A percentile compares a stretch with the other conserved stretches of the same genome.
These are phyloP conservation scores for Sceliomorpha sp. DNA, from an alignment of 2,888 invertebrate species.

Conservation along the genomic window DNA sequence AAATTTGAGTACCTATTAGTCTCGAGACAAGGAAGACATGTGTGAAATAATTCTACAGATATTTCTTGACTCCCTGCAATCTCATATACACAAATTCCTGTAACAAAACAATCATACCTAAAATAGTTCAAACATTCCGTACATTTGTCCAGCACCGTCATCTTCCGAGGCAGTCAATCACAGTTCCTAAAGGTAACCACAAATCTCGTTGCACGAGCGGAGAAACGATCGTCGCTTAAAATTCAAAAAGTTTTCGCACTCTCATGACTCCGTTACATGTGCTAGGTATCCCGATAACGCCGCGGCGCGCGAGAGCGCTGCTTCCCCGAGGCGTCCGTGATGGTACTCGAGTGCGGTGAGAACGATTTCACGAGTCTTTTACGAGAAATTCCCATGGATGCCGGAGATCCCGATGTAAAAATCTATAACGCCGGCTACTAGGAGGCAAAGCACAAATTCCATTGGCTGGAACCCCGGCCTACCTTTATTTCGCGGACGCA, in stretches of 20 bases:
- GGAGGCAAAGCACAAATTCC: slow-evolving; percentile 70
- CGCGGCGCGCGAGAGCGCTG: slow-evolving; percentile 50
- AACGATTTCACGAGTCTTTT: slow-evolving; percentile 60
- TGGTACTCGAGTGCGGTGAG: slow-evolving; percentile 59
- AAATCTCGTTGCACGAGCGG: too few relatives aligned
- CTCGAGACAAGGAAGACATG: too few relatives aligned
- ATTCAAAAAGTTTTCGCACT: slow-evolving; percentile 40
- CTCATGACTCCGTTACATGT: slow-evolving; percentile 39
- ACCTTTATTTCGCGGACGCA: slow-evolving; percentile 48
- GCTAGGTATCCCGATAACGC: slow-evolving; percentile 53
- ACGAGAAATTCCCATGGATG: slow-evolving; percentile 67
- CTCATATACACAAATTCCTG: too few relatives aligned
- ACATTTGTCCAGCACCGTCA: too few relatives aligned
- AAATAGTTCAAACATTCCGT: too few relatives aligned
- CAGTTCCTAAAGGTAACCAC: too few relatives aligned
- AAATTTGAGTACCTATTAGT: too few relatives aligned
- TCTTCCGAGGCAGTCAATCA: too few relatives aligned
- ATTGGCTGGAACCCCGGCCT: slow-evolving; percentile 60
- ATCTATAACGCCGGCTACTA: slow-evolving; percentile 68
- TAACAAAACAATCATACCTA: too few relatives aligned
- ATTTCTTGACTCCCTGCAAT: too few relatives aligned
- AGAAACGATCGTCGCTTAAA: slow-evolving; percentile 17
- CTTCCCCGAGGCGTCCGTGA: slow-evolving; percentile 51
- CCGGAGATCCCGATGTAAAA: slow-evolving; percentile 58
- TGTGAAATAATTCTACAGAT: too few relatives aligned